Base-by-base conservation (phyloP, 1,140 invertebrate species). In the Drosophila bocqueti region DNA sequence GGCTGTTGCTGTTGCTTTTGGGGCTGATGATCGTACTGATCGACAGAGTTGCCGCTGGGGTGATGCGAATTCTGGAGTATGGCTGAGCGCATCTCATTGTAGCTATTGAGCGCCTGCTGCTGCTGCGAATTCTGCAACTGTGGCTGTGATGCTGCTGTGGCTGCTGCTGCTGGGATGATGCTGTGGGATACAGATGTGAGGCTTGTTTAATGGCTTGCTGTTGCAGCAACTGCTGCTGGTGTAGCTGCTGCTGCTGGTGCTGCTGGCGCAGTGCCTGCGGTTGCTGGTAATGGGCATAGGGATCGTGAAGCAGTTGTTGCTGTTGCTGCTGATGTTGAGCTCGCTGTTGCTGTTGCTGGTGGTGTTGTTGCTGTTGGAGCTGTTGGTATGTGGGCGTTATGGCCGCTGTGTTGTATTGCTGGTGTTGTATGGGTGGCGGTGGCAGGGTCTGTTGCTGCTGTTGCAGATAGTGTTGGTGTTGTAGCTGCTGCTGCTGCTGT, bases 101-200 rank as follows among this genome's bases (percentile, higher is more conserved):
- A 92, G 55, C 68, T 92, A 49, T 93, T 92, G 0, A 60, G 55
- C 29, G 76, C 67, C 58, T 71, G 69, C 46, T 79, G 69, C 50
- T 79, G 72, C 31, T 91, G 92, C 34, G 90, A 89, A 29, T 85
- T 79, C 36, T 71, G 63, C 15, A 71, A 67, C 68, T 86, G 78
- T 62, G 87, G 73, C 9, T 46, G 46, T 92, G 78, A 57, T 85
- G 83, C 13, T 68, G 80, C 34, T 79, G 75, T 59, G 83, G 83
- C 65, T 72, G 81, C 43, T 81, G 89, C 34, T 82, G 79, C 42
- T 82, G 90, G 52, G 84, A 73, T 59, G 82, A 54, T 67, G 73
- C 76, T 86, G 78, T 69, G 91, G 75, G 76, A 93, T 93, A 83
- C 90, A 93, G 68, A 90, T 93, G 84, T 93, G 93, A 87, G 89